Conservation (phyloP, 2,888 invertebrate genomes). For the Pteria penguin region DNA sequence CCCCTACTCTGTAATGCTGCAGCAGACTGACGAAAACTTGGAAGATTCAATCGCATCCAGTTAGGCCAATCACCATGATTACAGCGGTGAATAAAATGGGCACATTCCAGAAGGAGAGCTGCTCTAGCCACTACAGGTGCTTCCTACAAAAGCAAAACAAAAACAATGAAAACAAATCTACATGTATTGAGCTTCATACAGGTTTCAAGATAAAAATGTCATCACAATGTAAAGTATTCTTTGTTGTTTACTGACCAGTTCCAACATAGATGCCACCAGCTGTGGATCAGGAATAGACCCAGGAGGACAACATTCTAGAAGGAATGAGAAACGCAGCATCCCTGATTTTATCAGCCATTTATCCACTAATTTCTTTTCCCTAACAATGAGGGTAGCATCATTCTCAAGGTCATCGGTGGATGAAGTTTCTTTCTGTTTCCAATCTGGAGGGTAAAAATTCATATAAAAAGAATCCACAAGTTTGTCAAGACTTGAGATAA, state of each 20-base stretch:
- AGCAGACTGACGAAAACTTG: conserved; percentile 83
- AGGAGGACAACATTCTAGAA: conserved; percentile 96
- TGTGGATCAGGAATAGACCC: conserved; percentile 98
- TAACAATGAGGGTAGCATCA: conserved; percentile 89
- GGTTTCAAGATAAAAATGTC: background rate
- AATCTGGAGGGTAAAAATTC: too few relatives aligned
- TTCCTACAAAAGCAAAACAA: conserved; percentile 82
- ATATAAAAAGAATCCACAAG: too few relatives aligned
- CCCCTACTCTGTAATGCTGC: conserved; percentile 79
- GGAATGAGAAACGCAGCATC: conserved; percentile 92
- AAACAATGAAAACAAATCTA: background rate
- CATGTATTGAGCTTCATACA: background rate
- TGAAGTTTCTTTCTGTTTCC: conserved; percentile 49
- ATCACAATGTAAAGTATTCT: too few relatives aligned
- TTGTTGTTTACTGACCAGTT: conserved; percentile 86
- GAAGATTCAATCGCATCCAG: conserved; percentile 95
- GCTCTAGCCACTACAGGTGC: conserved; percentile 96
- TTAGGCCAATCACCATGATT: conserved; percentile 99
- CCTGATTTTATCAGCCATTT: conserved; percentile 88
- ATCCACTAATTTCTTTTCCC: conserved; percentile 92
- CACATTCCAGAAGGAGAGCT: conserved; percentile 94
- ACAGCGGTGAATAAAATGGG: conserved; percentile 97
- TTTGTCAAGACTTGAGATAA: too few relatives aligned
- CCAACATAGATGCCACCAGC: conserved; percentile 94
- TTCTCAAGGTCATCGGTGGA: conserved; percentile 76